Percentiles rank a stretch among this genome's conserved stretches.
Conservation (phyloP, 1,140 invertebrate species). For the Lasaia peninsularis region DNA sequence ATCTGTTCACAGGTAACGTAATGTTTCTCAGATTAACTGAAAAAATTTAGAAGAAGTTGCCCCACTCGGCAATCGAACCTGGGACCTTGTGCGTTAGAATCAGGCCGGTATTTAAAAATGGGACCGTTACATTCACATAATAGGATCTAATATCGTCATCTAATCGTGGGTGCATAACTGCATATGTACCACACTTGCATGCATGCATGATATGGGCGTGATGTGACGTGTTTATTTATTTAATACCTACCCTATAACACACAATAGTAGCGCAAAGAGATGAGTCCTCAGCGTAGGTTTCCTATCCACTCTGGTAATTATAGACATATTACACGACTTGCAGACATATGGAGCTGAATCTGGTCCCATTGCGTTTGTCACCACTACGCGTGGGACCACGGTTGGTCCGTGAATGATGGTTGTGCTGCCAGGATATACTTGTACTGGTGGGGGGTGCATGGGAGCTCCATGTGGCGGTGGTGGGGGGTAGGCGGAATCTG, state of each 20-base stretch:
- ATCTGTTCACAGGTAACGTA: too few species aligned
- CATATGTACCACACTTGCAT: too few species aligned
- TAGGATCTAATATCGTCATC: too few species aligned
- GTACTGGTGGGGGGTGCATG: not conserved
- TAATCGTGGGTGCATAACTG: too few species aligned
- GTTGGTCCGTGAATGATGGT: conserved; percentile 27
- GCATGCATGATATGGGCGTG: too few species aligned
- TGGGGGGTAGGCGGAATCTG: not conserved
- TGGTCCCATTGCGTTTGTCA: conserved; percentile 55
- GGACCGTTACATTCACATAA: too few species aligned
- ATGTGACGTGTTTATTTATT: too few species aligned
- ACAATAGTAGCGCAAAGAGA: conserved; percentile 78
- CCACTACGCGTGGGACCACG: conserved; percentile 22
- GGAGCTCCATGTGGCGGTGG: not conserved
- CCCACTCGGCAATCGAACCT: too few species aligned
- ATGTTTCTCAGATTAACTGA: too few species aligned
- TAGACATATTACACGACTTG: conserved; percentile 73
- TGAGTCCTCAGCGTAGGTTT: conserved; percentile 78
- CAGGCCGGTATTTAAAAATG: too few species aligned
- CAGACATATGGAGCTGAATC: conserved; percentile 64
- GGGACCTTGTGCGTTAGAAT: too few species aligned
- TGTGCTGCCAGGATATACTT: conserved; percentile 15
- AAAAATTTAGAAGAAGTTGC: too few species aligned
- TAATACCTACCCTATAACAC: conserved; percentile 73
- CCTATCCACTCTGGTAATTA: conserved; percentile 70